A percentile compares a stretch with the other conserved stretches of the same genome.
Conservation (phyloP, 2,888 invertebrate species). For the Apocheima hispidaria region DNA sequence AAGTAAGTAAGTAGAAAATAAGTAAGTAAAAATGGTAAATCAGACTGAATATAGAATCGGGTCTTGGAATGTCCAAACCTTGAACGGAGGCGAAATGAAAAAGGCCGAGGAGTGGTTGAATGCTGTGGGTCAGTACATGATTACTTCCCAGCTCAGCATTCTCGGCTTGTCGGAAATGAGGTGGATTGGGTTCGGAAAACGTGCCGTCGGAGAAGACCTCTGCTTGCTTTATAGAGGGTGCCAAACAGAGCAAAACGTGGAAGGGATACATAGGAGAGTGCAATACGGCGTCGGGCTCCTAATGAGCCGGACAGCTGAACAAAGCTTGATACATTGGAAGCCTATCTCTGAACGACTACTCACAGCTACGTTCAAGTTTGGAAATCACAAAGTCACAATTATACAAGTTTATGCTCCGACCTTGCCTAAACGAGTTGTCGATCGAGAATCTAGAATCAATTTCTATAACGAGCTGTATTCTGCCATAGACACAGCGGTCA, state of each 20-base stretch:
- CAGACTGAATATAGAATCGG: neutral
- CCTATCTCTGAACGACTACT: neutral
- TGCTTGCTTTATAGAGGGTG: neutral
- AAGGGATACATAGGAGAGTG: neutral
- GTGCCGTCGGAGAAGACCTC: neutral
- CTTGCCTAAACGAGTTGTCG: neutral
- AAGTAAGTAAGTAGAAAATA: too few species aligned
- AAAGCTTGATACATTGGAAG: neutral
- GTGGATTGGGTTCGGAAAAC: neutral
- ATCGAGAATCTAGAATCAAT: neutral
- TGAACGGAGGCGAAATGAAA: neutral
- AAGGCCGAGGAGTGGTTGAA: neutral
- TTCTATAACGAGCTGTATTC: neutral
- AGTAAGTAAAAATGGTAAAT: neutral
- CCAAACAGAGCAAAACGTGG: neutral
- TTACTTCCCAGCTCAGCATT: neutral
- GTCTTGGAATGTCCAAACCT: neutral
- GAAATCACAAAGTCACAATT: neutral
- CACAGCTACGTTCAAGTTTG: neutral
- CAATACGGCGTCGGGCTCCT: neutral
- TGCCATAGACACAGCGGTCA: neutral
- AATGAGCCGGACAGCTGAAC: neutral
- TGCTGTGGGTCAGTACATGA: neutral
- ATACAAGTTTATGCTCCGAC: constrained; percentile 3
- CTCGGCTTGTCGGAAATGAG: constrained; percentile 3